Percentiles rank a stretch among this genome's conserved stretches.
Evolutionary conservation across 2,888 invertebrate species (phyloP).

Genomic region (Amphipyra tragopoginis): DNA sequence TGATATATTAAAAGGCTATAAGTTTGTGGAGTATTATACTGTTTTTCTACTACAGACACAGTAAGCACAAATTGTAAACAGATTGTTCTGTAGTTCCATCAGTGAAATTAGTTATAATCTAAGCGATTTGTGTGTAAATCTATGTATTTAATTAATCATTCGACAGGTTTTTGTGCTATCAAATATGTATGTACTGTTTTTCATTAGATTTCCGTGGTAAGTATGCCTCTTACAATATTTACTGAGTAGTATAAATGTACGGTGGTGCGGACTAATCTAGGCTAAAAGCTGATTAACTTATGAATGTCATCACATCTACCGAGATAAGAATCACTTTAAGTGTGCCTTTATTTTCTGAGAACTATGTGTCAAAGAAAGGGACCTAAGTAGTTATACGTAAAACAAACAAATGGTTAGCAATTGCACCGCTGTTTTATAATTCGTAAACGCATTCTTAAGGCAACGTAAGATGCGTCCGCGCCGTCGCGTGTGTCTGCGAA

Average conservation of each 20-base stretch:
- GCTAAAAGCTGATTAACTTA: conserved; percentile 16
- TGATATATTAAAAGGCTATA: conserved; percentile 84
- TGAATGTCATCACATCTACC: conserved; percentile 19
- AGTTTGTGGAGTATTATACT: conserved; percentile 72
- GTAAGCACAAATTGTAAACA: conserved; percentile 56
- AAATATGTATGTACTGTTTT: conserved; percentile 25
- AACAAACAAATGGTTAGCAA: conserved; percentile 28
- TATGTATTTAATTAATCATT: conserved; percentile 40
- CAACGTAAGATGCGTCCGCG: conserved; percentile 37
- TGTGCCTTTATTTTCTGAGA: conserved; percentile 43
- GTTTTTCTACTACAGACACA: conserved; percentile 64
- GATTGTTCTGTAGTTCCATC: conserved; percentile 31
- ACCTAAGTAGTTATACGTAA: conserved; percentile 52
- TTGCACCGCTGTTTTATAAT: conserved; percentile 21
- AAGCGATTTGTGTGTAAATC: conserved; percentile 53
- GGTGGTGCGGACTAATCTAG: conserved; percentile 45
- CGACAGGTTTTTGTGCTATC: conserved; percentile 25
- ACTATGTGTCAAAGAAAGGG: conserved; percentile 53
- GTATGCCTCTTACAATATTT: conserved; percentile 26
- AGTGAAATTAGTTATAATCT: conserved; percentile 50
- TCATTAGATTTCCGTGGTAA: conserved; percentile 22
- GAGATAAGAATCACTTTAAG: conserved; percentile 11
- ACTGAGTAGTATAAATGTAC: conserved; percentile 32
- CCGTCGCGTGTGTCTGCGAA: conserved; percentile 39
- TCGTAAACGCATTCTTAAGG: conserved; percentile 11